These are phyloP conservation scores for Hemichromis elongatus DNA, from an alignment of 2,113 vertebrate species.

Conservation along the genomic window DNA sequence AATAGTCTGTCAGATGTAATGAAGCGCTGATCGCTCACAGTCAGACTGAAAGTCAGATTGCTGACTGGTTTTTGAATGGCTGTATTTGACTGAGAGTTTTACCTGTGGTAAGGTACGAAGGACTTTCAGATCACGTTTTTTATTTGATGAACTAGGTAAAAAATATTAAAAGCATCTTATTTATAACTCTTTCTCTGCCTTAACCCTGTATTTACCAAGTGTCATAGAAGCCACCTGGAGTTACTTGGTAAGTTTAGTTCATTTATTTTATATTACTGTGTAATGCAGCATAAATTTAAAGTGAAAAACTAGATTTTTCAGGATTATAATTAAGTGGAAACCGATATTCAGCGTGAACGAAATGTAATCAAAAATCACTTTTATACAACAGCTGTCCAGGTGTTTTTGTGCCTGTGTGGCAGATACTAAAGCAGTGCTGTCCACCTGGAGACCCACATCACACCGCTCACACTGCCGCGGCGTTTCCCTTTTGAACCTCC, in stretches of 20 bases:
- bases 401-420: not conserved
- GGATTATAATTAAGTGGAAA: not conserved
- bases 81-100: not conserved
- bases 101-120: not conserved
- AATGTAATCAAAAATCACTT: not conserved
- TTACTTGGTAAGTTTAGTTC: not conserved
- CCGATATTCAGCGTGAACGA: not conserved
- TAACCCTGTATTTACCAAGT: not conserved
- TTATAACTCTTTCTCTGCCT: not conserved
- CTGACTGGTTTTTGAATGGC: not conserved
- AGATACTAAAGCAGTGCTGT: not conserved
- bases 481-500: not conserved
- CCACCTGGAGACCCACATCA: not conserved
- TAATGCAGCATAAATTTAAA: not conserved
- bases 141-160: not conserved
- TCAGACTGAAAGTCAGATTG: not conserved
- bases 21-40: not conserved
- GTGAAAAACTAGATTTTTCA: not conserved
- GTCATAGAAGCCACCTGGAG: not conserved
- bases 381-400: not conserved
- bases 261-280: not conserved
- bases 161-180: not conserved
- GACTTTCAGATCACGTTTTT: not conserved
- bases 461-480: not conserved
- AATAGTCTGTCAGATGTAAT: constrained; percentile 47